A percentile compares a stretch with the other conserved stretches of the same genome.
These are phyloP conservation scores for Penaeus chinensis DNA, from an alignment of 1,140 invertebrate genomes.

Conservation along the genomic window DNA sequence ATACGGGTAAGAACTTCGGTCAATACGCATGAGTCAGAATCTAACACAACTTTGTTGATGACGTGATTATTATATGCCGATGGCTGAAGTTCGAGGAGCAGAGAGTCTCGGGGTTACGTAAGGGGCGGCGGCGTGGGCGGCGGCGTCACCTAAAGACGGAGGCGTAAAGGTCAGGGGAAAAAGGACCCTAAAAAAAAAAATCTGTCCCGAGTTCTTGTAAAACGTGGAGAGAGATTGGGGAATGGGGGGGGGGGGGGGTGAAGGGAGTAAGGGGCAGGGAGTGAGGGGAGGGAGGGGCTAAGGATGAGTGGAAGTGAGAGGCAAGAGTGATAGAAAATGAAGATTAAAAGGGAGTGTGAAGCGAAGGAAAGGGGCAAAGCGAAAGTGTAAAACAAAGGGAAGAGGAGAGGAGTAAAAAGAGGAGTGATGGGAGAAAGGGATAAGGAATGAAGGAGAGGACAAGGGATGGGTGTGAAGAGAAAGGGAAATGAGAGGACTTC, in stretches of 20 bases:
- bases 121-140: too few species aligned
- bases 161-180: background rate
- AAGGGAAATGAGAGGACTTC: background rate
- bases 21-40: too few species aligned
- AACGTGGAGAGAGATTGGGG: background rate
- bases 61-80: too few species aligned
- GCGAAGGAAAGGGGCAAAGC: background rate
- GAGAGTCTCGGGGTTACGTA: too few species aligned
- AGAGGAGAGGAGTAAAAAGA: background rate
- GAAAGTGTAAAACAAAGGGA: too few species aligned
- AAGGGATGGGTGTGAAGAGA: background rate
- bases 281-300: too few species aligned
- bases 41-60: too few species aligned
- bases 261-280: background rate
- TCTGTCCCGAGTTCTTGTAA: background rate
- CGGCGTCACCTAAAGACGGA: background rate
- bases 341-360: background rate
- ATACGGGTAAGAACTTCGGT: too few species aligned
- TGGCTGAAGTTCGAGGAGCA: too few species aligned
- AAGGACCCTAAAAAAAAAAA: background rate
- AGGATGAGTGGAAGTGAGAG: background rate
- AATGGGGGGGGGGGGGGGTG: background rate
- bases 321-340: too few species aligned
- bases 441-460: background rate
- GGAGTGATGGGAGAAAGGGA: background rate